phyloP scores from a whole-genome alignment of 2,113 vertebrate genomes.

The Bubo scandiacus region DNA sequence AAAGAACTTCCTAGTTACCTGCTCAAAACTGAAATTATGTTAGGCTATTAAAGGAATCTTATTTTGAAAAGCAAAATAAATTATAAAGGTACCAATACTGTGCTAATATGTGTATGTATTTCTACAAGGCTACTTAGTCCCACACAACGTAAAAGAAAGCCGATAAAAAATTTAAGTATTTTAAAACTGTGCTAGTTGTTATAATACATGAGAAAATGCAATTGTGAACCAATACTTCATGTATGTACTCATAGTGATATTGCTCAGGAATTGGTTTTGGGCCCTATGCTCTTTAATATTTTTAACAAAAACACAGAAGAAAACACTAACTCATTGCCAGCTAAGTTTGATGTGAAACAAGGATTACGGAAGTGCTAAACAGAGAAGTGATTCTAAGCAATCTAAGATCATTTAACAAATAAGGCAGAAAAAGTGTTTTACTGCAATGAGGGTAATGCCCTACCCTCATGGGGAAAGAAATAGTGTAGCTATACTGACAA shows the following conservation, averaged over 20 bases:
- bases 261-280: not conserved
- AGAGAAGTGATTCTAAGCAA: not conserved
- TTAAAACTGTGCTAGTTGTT: not conserved
- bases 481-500: not conserved
- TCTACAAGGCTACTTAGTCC: not conserved
- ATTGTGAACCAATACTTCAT: not conserved
- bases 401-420: not conserved
- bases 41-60: not conserved
- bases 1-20: not conserved
- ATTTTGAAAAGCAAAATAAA: not conserved
- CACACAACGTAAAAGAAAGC: not conserved
- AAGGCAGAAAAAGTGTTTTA: not conserved
- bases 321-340: not conserved
- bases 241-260: not conserved
- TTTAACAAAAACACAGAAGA: not conserved
- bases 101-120: not conserved
- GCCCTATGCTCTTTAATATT: not conserved
- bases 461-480: fast-evolving
- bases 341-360: not conserved
- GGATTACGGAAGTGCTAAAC: not conserved
- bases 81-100: not conserved
- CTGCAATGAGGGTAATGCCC: not conserved
- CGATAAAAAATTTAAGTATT: not conserved
- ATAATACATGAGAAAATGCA: not conserved
- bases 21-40: not conserved